Conservation (phyloP, 2,797 vertebrate species). For the Ptychadena robeensis region DNA sequence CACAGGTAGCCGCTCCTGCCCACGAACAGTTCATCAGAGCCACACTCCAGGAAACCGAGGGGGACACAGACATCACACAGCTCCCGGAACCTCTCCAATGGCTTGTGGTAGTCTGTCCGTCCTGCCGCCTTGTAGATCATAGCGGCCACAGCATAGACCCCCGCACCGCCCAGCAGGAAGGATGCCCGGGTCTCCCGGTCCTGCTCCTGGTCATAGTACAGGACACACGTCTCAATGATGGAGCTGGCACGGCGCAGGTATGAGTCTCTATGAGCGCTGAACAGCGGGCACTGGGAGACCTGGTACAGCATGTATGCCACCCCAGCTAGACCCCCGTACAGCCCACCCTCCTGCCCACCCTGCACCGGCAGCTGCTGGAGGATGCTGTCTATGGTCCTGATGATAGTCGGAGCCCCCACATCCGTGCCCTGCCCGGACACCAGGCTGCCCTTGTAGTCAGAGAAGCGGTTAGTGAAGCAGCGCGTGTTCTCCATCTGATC, state of each 20-base stretch:
- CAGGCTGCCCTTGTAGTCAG: constrained; percentile 82
- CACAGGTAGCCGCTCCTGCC: constrained; percentile 88
- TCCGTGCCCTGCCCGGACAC: constrained; percentile 75
- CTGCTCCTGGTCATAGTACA: constrained; percentile 49
- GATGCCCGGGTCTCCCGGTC: constrained; percentile 80
- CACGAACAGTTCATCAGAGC: constrained; percentile 89
- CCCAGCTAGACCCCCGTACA: constrained; percentile 84
- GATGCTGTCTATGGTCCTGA: constrained; percentile 60
- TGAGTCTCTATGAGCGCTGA: constrained; percentile 75
- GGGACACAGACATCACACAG: constrained; percentile 63
- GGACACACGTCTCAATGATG: constrained; percentile 67
- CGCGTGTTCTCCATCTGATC: constrained; percentile 82
- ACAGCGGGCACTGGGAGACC: constrained; percentile 82
- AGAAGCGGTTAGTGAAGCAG: constrained; percentile 86
- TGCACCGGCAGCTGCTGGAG: constrained; percentile 65
- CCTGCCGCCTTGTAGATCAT: constrained; percentile 84
- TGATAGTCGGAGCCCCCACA: constrained; percentile 72
- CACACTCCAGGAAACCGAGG: constrained; percentile 83
- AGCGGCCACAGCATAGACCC: constrained; percentile 84
- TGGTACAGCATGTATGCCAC: constrained; percentile 88
- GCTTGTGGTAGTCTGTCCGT: constrained; percentile 78
- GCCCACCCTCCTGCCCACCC: constrained; percentile 74
- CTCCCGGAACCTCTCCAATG: constrained; percentile 82
- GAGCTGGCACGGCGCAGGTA: constrained; percentile 81
- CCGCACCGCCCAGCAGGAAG: constrained; percentile 85